Percentiles rank a stretch among this genome's conserved stretches.
These are phyloP conservation scores for Palythoa heliodiscus DNA, from an alignment of 92 coral and sea anemone species.

Conservation along the genomic window DNA sequence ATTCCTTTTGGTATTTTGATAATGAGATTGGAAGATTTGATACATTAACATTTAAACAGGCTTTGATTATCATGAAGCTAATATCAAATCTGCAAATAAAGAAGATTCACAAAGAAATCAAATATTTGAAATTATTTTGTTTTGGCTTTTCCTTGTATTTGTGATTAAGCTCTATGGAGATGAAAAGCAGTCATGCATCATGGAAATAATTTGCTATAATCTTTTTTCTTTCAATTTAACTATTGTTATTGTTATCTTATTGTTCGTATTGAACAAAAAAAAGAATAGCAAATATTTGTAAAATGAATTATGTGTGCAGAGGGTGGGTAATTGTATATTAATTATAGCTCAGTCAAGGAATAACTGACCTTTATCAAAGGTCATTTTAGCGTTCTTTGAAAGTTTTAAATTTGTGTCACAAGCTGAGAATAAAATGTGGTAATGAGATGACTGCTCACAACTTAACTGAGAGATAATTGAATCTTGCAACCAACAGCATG, in stretches of 20 bases:
- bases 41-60: background rate
- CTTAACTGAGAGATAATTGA: background rate
- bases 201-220: background rate
- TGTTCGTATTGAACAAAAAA: constrained; percentile 1
- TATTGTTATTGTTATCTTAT: background rate
- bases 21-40: constrained; percentile 19
- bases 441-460: background rate
- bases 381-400: constrained; percentile 33
- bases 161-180: background rate
- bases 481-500: constrained; percentile 1
- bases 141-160: background rate
- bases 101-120: constrained; percentile 14
- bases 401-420: constrained; percentile 31
- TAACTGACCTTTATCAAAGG: constrained; percentile 15
- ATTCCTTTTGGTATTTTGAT: constrained; percentile 13
- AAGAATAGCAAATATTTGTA: constrained; percentile 39
- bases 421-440: constrained; percentile 13
- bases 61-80: background rate
- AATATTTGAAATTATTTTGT: constrained; percentile 22
- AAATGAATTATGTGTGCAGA: constrained; percentile 35
- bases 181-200: constrained; percentile 23
- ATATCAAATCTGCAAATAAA: background rate
- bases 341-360: constrained; percentile 12
- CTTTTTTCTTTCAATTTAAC: background rate
- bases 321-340: constrained; percentile 3